Conservation (phyloP, 2,797 vertebrate genomes). For the Neosilurus mollespiculum region DNA sequence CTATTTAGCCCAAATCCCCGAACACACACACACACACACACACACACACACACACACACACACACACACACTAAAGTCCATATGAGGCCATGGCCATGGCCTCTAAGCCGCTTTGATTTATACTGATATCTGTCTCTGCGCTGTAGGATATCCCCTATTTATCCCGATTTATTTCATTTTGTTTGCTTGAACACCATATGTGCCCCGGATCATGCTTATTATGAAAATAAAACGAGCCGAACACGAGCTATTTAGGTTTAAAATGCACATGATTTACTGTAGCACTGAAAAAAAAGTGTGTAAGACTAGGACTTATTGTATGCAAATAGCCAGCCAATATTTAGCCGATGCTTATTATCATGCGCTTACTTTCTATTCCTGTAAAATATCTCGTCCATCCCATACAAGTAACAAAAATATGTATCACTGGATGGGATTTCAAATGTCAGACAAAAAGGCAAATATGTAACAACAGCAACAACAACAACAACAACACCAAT, state of each 20-base stretch:
- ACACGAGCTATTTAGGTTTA: conserved; percentile 8
- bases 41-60: conserved; percentile 58
- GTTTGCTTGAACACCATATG: conserved; percentile 47
- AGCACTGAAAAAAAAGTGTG: background rate
- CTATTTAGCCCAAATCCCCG: conserved; percentile 72
- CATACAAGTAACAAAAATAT: background rate
- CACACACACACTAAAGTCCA: conserved; percentile 74
- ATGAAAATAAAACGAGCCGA: conserved; percentile 24
- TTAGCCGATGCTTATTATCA: background rate
- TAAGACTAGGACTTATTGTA: background rate
- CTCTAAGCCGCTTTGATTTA: conserved; percentile 82
- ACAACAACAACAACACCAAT: background rate
- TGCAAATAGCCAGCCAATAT: background rate
- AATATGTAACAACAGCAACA: background rate
- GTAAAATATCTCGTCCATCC: background rate
- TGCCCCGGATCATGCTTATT: conserved; percentile 8
- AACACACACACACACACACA: conserved; percentile 70
- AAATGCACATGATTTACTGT: background rate
- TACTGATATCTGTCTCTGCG: conserved; percentile 72
- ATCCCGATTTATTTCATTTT: conserved; percentile 61
- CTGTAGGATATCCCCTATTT: conserved; percentile 60
- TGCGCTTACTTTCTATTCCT: background rate
- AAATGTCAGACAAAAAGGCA: background rate
- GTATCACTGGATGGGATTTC: background rate
- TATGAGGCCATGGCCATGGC: conserved; percentile 74